Conservation (phyloP, 1,140 invertebrate genomes). For the Oryzaephilus surinamensis region DNA sequence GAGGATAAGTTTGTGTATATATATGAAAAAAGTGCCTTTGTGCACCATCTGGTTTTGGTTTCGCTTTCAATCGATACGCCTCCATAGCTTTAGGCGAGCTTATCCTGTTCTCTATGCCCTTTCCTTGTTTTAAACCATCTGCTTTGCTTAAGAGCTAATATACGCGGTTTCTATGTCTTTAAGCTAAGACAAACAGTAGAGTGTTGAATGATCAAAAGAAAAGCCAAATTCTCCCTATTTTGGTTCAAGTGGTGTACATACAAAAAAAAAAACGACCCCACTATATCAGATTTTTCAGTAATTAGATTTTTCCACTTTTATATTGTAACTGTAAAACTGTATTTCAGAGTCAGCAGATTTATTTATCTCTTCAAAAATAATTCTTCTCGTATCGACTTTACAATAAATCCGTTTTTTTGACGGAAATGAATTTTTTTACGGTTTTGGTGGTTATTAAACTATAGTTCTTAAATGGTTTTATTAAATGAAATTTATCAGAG, state of each 20-base stretch:
- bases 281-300: constrained; percentile 4
- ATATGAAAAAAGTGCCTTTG: neutral
- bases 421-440: too few species aligned
- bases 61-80: constrained; percentile 16
- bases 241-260: neutral
- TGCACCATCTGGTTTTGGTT: constrained; percentile 12
- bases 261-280: too few species aligned
- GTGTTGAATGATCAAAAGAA: constrained; percentile 16
- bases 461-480: too few species aligned
- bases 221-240: too few species aligned
- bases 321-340: too few species aligned
- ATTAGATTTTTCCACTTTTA: constrained; percentile 11
- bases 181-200: constrained; percentile 7
- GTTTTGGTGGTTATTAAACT: too few species aligned
- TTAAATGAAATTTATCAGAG: too few species aligned
- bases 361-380: too few species aligned
- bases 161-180: constrained; percentile 13
- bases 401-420: too few species aligned
- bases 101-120: constrained; percentile 5
- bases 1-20: too few species aligned
- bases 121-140: constrained; percentile 8
- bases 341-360: constrained; percentile 8
- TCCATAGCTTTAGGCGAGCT: constrained; percentile 3
- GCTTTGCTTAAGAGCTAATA: constrained; percentile 13
- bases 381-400: too few species aligned